These are phyloP conservation scores for Clostera curtula DNA, from an alignment of 2,888 invertebrate genomes.

Conservation along the genomic window DNA sequence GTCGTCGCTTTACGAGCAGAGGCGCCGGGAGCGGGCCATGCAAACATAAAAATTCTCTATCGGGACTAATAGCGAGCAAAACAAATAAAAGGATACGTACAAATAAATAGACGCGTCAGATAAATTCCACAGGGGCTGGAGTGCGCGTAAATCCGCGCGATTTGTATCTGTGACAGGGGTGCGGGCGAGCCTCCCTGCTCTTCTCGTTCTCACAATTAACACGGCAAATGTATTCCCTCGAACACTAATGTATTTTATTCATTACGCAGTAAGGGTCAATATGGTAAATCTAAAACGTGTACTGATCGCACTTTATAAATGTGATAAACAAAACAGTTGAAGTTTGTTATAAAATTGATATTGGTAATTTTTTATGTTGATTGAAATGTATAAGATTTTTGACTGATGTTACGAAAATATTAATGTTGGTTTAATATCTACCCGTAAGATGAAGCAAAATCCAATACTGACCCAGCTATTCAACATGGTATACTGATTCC, in stretches of 20 bases:
- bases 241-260: conserved; percentile 12
- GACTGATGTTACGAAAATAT: no score
- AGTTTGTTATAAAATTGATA: no score
- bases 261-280: conserved; percentile 7
- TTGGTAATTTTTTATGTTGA: no score
- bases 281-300: conserved; percentile 6
- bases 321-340: no score
- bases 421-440: no score
- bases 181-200: conserved; percentile 30
- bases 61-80: conserved; percentile 72
- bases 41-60: conserved; percentile 75
- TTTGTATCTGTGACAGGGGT: conserved; percentile 74
- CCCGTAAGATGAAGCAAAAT: no score
- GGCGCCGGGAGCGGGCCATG: conserved; percentile 61
- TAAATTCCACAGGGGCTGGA: conserved; percentile 72
- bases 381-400: no score
- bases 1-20: conserved; percentile 70
- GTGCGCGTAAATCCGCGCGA: conserved; percentile 74
- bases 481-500: no score
- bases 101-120: conserved; percentile 70
- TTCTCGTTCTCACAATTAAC: conserved; percentile 56
- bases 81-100: conserved; percentile 75
- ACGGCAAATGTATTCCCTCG: conserved; percentile 20
- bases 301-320: conserved; percentile 10
- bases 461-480: no score